Evolutionary conservation across 2,113 vertebrate genomes (phyloP).

Genomic region (Grammomys dolichurus): DNA sequence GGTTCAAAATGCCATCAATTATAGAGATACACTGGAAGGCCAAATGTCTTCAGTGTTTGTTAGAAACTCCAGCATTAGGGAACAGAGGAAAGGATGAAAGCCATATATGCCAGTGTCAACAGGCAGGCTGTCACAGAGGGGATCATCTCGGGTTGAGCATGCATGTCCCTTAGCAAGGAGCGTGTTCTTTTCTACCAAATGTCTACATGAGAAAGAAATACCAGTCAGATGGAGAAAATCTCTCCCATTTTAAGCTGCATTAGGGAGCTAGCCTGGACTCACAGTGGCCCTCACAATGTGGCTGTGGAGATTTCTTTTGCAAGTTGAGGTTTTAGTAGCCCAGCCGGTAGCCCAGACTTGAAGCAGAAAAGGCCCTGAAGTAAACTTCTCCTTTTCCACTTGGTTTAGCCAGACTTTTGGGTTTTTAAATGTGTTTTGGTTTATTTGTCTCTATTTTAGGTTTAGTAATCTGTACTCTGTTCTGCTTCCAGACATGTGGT

Average conservation of each 20-base stretch:
- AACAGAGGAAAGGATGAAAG: background rate
- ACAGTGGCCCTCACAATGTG: background rate
- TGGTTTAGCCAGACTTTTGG: background rate
- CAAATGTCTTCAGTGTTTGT: background rate
- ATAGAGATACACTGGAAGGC: background rate
- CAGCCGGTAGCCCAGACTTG: constrained; percentile 10
- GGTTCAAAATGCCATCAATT: background rate
- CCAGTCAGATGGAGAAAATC: background rate
- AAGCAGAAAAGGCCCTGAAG: background rate
- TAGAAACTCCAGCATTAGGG: background rate
- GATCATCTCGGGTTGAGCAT: background rate
- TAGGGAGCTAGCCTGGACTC: background rate
- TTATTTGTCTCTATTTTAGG: constrained; percentile 37
- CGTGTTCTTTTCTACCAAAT: background rate
- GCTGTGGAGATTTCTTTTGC: background rate
- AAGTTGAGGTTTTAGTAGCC: background rate
- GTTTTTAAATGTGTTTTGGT: background rate
- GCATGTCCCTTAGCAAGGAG: background rate
- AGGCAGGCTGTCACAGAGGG: background rate
- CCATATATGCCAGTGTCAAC: background rate
- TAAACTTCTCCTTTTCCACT: background rate
- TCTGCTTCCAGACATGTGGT: constrained; percentile 44
- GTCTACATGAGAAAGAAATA: background rate
- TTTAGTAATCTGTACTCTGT: background rate
- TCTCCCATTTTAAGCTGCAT: background rate